These are phyloP conservation scores for Monochamus alternatus DNA, from an alignment of 2,888 invertebrate genomes.

Conservation along the genomic window DNA sequence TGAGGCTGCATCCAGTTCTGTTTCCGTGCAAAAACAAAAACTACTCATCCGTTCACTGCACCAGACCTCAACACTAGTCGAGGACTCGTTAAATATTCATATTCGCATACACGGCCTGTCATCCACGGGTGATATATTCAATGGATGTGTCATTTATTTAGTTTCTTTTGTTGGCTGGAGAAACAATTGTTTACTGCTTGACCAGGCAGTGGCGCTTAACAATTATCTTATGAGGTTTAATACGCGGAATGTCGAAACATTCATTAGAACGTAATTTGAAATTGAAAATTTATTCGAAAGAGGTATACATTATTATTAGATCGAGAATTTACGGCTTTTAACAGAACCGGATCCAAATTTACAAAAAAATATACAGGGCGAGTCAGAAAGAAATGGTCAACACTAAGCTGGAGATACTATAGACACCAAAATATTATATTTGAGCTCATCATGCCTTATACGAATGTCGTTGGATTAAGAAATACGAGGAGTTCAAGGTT, in stretches of 20 bases:
- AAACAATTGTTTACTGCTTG: slow-evolving; percentile 11
- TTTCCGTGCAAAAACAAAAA: slow-evolving; percentile 48
- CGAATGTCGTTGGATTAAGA: too few species aligned
- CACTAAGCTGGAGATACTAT: too few species aligned
- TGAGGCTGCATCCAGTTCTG: slow-evolving; percentile 45
- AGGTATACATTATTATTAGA: too few species aligned
- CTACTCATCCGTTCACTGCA: slow-evolving; percentile 51
- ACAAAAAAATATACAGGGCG: too few species aligned
- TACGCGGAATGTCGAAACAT: neutral
- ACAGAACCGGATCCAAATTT: too few species aligned
- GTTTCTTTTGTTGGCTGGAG: slow-evolving; percentile 9
- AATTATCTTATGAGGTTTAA: neutral
- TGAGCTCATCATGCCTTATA: too few species aligned
- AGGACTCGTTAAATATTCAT: slow-evolving; percentile 44
- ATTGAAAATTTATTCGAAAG: neutral
- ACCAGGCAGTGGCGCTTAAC: slow-evolving; percentile 15
- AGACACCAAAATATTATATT: too few species aligned
- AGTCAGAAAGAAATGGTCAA: too few species aligned
- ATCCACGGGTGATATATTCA: slow-evolving; percentile 42
- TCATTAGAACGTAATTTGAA: neutral
- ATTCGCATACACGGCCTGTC: slow-evolving; percentile 40
- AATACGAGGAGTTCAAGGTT: too few species aligned
- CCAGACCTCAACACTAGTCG: slow-evolving; percentile 49
- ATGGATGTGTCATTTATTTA: slow-evolving; percentile 28
- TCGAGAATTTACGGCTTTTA: too few species aligned